Base-by-base conservation (phyloP, 2,888 invertebrate genomes). In the Eupithecia centaureata region DNA sequence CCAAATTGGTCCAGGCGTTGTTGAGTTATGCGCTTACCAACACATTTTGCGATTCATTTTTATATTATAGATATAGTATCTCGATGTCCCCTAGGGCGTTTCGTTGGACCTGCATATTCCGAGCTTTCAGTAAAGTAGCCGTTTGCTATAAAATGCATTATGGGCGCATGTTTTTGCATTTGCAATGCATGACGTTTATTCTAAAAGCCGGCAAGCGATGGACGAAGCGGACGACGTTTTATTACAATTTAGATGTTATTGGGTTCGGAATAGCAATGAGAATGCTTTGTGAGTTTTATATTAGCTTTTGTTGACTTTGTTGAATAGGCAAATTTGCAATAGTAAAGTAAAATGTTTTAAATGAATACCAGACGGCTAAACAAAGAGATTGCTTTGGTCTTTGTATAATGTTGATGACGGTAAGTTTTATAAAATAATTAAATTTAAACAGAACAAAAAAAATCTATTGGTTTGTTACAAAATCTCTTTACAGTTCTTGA, bases 111-210 rank as follows among this genome's bases (percentile, higher is more conserved):
- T 56, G 47, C 1, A 47, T 22, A 22, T 47, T 47, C 47, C 4
- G 22, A 12, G 22, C 47, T 10, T 22, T 22, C 28, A 56, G 28
- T 1, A 56, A 56, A n/a, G 54, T 54, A 27, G 54, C n/a, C 58
- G 60, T 63, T 67, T 42, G 57, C 72, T 76, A 54, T 69, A 73
- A 78, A 79, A 77, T 78, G 78, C 75, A 71, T 83, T 81, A 80
- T 77, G 66, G 61, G 67, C 67, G 71, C 75, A 74, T 77, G 77
- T 78, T 81, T 82, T 82, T 80, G 80, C 82, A 86, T 85, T 74
- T 80, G 73, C 78, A 79, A 83, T 85, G 81, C 80, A 81, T 77
- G 78, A 77, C 76, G 78, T 72, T 78, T 78, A 81, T 79, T 79
- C 75, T 75, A 64, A 65, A 63, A 56, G 65, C 68, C 57, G 22